phyloP scores from a whole-genome alignment of 2,113 vertebrate genomes.

The Nycticryphes semicollaris region DNA sequence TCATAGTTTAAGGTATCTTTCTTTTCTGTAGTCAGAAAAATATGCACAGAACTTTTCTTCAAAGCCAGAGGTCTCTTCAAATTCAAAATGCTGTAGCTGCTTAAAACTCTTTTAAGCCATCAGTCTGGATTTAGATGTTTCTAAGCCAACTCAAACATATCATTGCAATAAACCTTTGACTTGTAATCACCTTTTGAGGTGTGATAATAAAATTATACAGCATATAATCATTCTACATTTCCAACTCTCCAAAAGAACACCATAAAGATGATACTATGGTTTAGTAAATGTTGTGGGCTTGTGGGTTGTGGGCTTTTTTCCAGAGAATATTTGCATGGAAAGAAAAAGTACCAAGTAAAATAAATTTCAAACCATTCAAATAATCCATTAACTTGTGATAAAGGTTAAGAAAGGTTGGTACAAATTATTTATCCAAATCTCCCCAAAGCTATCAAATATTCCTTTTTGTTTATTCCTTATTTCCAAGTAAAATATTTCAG shows the following conservation, averaged over 20 bases:
- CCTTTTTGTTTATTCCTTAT: neutral
- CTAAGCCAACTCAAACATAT: neutral
- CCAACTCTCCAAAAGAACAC: neutral
- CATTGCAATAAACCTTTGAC: slow-evolving; percentile 8
- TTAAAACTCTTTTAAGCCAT: neutral
- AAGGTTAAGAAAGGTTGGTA: neutral
- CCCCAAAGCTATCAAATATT: neutral
- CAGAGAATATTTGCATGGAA: neutral
- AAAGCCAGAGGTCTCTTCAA: neutral
- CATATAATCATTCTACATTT: neutral
- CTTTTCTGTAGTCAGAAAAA: neutral
- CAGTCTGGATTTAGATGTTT: neutral
- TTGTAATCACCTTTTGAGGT: neutral
- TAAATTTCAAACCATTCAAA: neutral
- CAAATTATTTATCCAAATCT: neutral
- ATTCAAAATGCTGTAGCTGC: neutral
- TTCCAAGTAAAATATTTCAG: neutral
- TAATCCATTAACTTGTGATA: neutral
- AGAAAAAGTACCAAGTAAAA: neutral
- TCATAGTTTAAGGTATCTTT: neutral
- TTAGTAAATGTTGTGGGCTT: too few relatives aligned
- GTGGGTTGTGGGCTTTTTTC: neutral
- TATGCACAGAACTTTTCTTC: neutral
- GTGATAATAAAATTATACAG: neutral
- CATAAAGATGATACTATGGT: neutral